Conservation (phyloP, 2,113 vertebrate genomes). For the Setophaga kirtlandii region DNA sequence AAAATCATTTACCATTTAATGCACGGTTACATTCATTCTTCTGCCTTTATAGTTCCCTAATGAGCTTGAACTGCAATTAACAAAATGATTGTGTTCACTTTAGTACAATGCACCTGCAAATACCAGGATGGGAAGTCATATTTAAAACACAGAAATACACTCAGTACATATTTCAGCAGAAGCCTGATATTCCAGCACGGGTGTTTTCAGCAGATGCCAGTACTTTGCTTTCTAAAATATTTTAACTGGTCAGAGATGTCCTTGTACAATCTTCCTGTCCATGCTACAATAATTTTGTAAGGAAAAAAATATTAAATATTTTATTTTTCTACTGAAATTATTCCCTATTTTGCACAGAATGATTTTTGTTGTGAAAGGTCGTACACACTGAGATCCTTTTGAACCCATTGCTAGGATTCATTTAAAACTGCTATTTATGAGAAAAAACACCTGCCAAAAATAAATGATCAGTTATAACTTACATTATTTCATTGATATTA, state of each 20-base stretch:
- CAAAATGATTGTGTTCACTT: slow-evolving; percentile 68
- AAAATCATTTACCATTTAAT: slow-evolving; percentile 73
- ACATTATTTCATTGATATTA: not conserved
- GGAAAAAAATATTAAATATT: not conserved
- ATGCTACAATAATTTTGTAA: not conserved
- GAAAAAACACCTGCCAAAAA: not conserved
- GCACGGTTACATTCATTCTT: slow-evolving; percentile 68
- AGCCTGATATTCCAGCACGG: slow-evolving; percentile 28
- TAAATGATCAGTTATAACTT: not conserved
- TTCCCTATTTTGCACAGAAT: not conserved
- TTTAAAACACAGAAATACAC: slow-evolving; percentile 30
- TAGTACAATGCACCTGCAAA: slow-evolving; percentile 68
- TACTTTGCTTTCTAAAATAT: not conserved
- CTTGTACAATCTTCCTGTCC: not conserved
- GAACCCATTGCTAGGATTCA: not conserved
- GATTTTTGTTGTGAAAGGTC: not conserved
- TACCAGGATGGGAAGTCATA: slow-evolving; percentile 53
- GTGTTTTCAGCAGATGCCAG: slow-evolving; percentile 32
- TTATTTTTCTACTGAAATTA: not conserved
- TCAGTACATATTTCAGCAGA: not conserved
- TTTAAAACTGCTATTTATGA: not conserved
- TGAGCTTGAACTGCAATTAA: slow-evolving; percentile 74
- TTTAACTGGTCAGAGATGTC: not conserved
- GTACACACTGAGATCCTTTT: not conserved
- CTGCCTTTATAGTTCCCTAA: slow-evolving; percentile 71